Evolutionary conservation across 2,797 vertebrate species (phyloP), one percentile per base, ranked within the genome.

Genomic region (Enteromius unitaeniatus): DNA sequence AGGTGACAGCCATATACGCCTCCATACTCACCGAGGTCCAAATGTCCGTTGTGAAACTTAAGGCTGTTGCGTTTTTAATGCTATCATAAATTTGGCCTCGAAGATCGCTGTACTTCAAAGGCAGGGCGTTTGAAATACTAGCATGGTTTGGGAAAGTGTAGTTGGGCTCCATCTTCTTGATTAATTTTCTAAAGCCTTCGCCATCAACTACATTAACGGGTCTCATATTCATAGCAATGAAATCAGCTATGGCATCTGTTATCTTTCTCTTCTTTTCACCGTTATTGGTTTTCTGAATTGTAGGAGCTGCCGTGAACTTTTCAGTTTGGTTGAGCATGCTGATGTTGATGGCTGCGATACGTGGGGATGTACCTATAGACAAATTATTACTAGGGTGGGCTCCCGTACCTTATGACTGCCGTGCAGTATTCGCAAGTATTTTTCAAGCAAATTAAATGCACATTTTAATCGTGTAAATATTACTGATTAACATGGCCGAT

Each of bases 21-120:
- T 42, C 67, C 37, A 69, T 69, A 6, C 37, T 69, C 11, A 42
- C 67, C 67, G 31, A 42, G 37, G 21, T 69, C 64, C 45, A 80
- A 68, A 69, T 49, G 78, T 47, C 78, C 65, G 3, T 67, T 68
- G 78, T 79, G 78, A 68, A 79, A 79, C 60, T 67, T 9, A 79
- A 31, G 78, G 28, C 75, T 0, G 13, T 47, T 69, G 78, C 21
- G 19, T 55, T 80, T 80, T 15, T 17, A 51, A n/a, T 19, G 21
- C 23, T 9, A 69, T 47, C 68, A 34, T 6, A 68, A 51, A 69
- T 53, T 55, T 53, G 28, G 62, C 68, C 78, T 80, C 19, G 26
- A 19, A 68, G 45, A 40, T 70, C 19, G 47, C 65, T 70, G 47
- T 80, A 80, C 45, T 69, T 68, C 42, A 80, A 28, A 80, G 78